phyloP scores from a whole-genome alignment of 2,888 invertebrate genomes.

The Emmelina monodactyla region DNA sequence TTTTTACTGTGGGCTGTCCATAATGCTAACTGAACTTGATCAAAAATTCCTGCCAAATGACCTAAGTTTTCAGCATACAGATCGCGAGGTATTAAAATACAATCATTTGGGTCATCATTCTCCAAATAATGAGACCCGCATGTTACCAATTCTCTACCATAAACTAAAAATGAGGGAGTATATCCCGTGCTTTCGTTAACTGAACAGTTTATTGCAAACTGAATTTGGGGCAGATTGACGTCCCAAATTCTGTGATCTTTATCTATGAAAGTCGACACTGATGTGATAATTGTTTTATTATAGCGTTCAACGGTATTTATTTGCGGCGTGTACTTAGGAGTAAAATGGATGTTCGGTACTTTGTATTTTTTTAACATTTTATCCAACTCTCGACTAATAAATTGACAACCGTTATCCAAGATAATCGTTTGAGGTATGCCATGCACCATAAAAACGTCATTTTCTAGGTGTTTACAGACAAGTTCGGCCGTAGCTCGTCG shows the following conservation, averaged over 20 bases:
- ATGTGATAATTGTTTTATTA: constrained; percentile 15
- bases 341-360: constrained; percentile 3
- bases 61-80: constrained; percentile 9
- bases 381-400: constrained; percentile 1
- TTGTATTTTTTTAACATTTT: constrained; percentile 5
- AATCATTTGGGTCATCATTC: not conserved
- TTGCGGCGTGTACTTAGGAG: constrained; percentile 3
- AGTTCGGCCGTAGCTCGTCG: constrained; percentile 12
- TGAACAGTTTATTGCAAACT: constrained; percentile 17
- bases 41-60: not conserved
- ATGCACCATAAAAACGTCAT: constrained; percentile 6
- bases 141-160: constrained; percentile 9
- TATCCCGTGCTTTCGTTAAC: constrained; percentile 17
- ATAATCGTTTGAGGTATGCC: constrained; percentile 5
- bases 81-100: constrained; percentile 8
- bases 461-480: constrained; percentile 8
- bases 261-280: constrained; percentile 14
- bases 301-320: constrained; percentile 4
- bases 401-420: constrained; percentile 4
- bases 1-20: constrained; percentile 5
- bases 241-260: constrained; percentile 19
- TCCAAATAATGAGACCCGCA: constrained; percentile 10
- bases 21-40: constrained; percentile 5
- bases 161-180: constrained; percentile 7
- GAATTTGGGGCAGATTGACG: constrained; percentile 12